Evolutionary conservation across 2,113 vertebrate species (phyloP), one percentile per base, ranked within the genome.

Genomic region (Periophthalmus modestus): DNA sequence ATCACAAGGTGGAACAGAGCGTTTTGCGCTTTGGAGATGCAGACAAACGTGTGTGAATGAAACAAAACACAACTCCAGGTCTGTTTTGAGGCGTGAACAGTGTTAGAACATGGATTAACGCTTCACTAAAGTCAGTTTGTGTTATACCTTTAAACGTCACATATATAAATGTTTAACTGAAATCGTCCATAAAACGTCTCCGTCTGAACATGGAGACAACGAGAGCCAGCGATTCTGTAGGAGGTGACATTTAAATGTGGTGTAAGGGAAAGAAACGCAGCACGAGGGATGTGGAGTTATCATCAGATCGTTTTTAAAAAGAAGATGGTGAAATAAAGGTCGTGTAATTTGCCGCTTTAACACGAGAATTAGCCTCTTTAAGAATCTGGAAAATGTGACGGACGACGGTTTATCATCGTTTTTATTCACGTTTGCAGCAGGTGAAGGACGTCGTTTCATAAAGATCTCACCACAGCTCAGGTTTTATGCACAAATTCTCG

Each of bases 171-270:
- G 43, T 52, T 50, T 66, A 52, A 21, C 34, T 48, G 66, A 78
- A 81, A 78, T 78, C 69, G 63, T 63, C 34, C 72, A 72, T 71
- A 77, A 66, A 59, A 70, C 39, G 75, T 82, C 23, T 80, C 62
- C 1, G 0, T 69, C 78, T 71, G 54, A 71, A 75, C 69, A 71
- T 68, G 52, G 66, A 68, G 70, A 70, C 66, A 69, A 84, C 57
- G 82, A 84, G 80, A 69, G 70, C 69, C 80, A 80, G 77, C 72
- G 69, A 81, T 73, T 21, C 62, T 43, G 78, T 82, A 48, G 85
- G 81, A 87, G 88, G 84, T 88, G 85, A 79, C 79, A 78, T 85
- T 79, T 54, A 85, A 80, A 71, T 39, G 65, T 65, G 63, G 69
- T 72, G 39, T 54, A 16, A n/a, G 39, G 54, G 73, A 57, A 59